Conservation (phyloP, 2,797 vertebrate genomes). For the Gobionotothen gibberifrons region DNA sequence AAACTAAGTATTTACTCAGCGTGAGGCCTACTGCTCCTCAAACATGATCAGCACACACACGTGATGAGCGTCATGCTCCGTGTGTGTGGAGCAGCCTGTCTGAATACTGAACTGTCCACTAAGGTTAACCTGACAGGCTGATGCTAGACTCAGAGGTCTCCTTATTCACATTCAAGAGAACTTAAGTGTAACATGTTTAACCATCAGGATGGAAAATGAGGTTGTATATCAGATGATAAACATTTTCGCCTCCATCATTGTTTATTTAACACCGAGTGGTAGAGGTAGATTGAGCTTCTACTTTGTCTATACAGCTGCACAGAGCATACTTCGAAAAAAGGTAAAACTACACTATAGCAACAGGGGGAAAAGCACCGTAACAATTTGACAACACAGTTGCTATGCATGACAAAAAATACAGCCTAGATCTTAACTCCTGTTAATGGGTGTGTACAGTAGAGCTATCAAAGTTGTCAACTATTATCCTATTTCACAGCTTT, state of each 20-base stretch:
- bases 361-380: no score
- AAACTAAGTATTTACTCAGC: neutral
- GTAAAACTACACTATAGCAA: no score
- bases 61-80: neutral
- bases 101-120: conserved; percentile 21
- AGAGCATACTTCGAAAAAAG: neutral
- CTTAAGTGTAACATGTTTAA: neutral
- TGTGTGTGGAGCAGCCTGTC: conserved; percentile 8
- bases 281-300: neutral
- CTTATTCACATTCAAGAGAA: conserved; percentile 6
- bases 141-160: conserved; percentile 37
- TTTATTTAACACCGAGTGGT: neutral
- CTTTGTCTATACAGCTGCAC: neutral
- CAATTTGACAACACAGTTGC: neutral
- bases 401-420: neutral
- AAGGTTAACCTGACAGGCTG: conserved; percentile 62
- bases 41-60: conserved; percentile 35
- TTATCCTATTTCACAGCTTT: no score
- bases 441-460: neutral
- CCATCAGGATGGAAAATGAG: neutral
- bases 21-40: conserved; percentile 2
- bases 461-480: no score
- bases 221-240: neutral
- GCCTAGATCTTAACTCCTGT: no score
- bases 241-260: neutral